Evolutionary conservation across 2,888 invertebrate genomes (phyloP).

Genomic region (Schrankia costaestrigalis): DNA sequence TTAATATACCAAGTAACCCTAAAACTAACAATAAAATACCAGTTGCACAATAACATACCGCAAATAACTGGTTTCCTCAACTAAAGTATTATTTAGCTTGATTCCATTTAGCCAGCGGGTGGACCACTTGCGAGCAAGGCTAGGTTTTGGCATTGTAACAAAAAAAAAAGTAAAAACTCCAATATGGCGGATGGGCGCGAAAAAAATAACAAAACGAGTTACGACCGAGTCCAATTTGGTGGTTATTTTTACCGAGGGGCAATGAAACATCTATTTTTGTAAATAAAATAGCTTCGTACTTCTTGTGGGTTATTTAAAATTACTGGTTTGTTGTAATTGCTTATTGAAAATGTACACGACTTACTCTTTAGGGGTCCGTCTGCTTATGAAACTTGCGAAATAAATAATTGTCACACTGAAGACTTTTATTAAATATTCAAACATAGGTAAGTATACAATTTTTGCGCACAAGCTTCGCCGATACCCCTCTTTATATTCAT

Average conservation of each 20-base stretch:
- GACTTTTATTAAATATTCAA: no score
- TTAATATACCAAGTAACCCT: conserved; percentile 4
- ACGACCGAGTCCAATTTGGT: conserved; percentile 43
- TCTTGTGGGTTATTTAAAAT: conserved; percentile 1
- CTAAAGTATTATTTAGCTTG: conserved; percentile 37
- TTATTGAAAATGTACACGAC: no score
- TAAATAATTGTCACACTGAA: no score
- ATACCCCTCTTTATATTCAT: no score
- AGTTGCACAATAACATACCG: conserved; percentile 34
- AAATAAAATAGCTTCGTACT: conserved; percentile 20
- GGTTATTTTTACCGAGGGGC: conserved; percentile 44
- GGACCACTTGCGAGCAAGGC: conserved; percentile 63
- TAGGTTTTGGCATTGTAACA: conserved; percentile 40
- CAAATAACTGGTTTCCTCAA: conserved; percentile 43
- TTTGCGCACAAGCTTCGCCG: no score
- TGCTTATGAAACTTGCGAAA: no score
- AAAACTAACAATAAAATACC: conserved; percentile 10
- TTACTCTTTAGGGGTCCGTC: no score
- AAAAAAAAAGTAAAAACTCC: conserved; percentile 45
- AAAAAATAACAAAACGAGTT: conserved; percentile 41
- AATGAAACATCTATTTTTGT: conserved; percentile 33
- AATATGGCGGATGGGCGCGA: conserved; percentile 43
- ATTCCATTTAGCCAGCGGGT: conserved; percentile 43
- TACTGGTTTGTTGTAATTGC: no score
- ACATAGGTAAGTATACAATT: no score